These are phyloP conservation scores for Harpagifer antarcticus DNA, from an alignment of 2,797 vertebrate genomes.

Conservation along the genomic window DNA sequence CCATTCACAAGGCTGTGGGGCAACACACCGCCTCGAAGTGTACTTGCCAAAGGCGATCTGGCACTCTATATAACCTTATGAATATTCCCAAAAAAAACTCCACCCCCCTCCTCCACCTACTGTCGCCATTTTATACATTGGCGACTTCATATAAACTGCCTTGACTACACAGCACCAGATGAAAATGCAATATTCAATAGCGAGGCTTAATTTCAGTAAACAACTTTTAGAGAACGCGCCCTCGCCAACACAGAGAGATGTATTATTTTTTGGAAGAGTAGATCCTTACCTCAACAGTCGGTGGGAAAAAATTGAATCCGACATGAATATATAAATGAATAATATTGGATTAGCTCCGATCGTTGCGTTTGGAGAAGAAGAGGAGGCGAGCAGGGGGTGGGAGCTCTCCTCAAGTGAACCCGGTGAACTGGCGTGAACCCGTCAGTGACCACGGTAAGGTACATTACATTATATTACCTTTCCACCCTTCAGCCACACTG, in stretches of 20 bases:
- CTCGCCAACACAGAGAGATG: conserved; percentile 39
- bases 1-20: conserved; percentile 72
- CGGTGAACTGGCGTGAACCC: conserved; percentile 87
- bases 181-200: conserved; percentile 76
- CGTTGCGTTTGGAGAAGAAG: conserved; percentile 82
- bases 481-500: conserved; percentile 72
- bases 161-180: conserved; percentile 78
- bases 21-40: conserved; percentile 67
- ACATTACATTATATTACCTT: conserved; percentile 80
- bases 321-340: conserved; percentile 85
- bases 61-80: conserved; percentile 75
- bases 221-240: conserved; percentile 74
- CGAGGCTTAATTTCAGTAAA: conserved; percentile 73
- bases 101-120: conserved; percentile 82
- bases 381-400: conserved; percentile 81
- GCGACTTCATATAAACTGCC: conserved; percentile 87
- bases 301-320: conserved; percentile 79
- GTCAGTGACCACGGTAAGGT: conserved; percentile 83
- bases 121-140: conserved; percentile 91
- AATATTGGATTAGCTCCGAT: conserved; percentile 85
- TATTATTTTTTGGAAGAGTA: conserved; percentile 50
- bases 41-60: conserved; percentile 67
- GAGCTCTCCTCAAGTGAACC: conserved; percentile 87
- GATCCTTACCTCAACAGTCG: conserved; percentile 83
- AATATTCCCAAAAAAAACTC: conserved; percentile 79